phyloP scores from a whole-genome alignment of 2,888 invertebrate genomes.

The Drosophila leonis region DNA sequence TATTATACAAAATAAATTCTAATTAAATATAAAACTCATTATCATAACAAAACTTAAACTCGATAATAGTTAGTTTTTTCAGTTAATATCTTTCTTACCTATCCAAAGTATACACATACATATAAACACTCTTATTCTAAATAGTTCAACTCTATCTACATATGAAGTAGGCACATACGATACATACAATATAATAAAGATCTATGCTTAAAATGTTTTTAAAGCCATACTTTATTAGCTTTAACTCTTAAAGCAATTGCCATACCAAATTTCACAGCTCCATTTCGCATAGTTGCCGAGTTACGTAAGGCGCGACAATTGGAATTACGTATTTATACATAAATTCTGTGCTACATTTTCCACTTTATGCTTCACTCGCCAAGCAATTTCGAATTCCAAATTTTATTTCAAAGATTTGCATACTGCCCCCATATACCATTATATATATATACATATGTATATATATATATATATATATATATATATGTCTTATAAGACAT shows the following conservation, averaged over 20 bases:
- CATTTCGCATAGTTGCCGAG: not conserved
- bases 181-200: not conserved
- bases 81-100: no score
- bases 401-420: conserved; percentile 37
- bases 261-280: not conserved
- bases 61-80: no score
- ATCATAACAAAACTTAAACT: no score
- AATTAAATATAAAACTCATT: no score
- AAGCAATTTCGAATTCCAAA: conserved; percentile 26
- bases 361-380: conserved; percentile 1
- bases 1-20: no score
- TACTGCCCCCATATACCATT: conserved; percentile 17
- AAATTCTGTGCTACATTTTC: not conserved
- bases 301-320: not conserved
- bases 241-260: not conserved
- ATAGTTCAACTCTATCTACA: no score
- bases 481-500: not conserved
- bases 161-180: no score
- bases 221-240: not conserved
- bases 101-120: no score
- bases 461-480: not conserved
- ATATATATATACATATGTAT: not conserved
- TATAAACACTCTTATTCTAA: no score
- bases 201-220: not conserved
- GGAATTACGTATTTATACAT: conserved; percentile 1